Conservation (phyloP, 2,797 vertebrate genomes). For the Acanthurus tractus region DNA sequence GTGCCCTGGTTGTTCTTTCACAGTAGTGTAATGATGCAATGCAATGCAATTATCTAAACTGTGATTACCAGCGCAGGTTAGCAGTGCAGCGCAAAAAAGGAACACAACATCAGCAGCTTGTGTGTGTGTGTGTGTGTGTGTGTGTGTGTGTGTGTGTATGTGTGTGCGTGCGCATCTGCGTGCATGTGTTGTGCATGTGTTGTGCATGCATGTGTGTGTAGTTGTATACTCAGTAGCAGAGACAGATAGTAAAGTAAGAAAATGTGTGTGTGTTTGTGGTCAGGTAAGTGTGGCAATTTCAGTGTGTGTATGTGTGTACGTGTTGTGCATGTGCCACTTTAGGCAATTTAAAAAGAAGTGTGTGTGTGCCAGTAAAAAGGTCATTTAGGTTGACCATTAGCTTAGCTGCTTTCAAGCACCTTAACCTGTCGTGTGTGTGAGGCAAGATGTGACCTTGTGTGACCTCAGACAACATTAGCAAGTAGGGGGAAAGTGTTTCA, state of each 20-base stretch:
- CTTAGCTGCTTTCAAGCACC: not conserved
- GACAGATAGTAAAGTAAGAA: not conserved
- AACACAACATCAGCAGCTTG: constrained; percentile 23
- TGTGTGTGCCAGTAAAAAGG: not conserved
- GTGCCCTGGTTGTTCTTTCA: constrained; percentile 54
- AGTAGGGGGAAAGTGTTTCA: not conserved
- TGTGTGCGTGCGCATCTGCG: too few species aligned
- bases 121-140: constrained; percentile 11
- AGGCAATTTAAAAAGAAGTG: not conserved
- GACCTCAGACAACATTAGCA: not conserved
- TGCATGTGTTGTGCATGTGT: too few species aligned
- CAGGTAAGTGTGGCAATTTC: not conserved
- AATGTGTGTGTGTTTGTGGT: constrained; percentile 20
- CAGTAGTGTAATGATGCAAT: constrained; percentile 43
- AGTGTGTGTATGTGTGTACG: constrained; percentile 4
- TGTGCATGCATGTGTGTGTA: too few species aligned
- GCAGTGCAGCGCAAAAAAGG: constrained; percentile 39
- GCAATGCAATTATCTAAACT: constrained; percentile 54
- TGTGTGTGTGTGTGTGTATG: not conserved
- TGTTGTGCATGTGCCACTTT: not conserved
- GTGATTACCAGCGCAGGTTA: constrained; percentile 62
- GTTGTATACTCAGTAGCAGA: not conserved
- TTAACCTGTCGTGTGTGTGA: not conserved
- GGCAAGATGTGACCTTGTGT: not conserved
- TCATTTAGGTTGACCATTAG: constrained; percentile 40